These are phyloP conservation scores for Callipepla californica DNA, from an alignment of 2,113 vertebrate species.

Conservation along the genomic window DNA sequence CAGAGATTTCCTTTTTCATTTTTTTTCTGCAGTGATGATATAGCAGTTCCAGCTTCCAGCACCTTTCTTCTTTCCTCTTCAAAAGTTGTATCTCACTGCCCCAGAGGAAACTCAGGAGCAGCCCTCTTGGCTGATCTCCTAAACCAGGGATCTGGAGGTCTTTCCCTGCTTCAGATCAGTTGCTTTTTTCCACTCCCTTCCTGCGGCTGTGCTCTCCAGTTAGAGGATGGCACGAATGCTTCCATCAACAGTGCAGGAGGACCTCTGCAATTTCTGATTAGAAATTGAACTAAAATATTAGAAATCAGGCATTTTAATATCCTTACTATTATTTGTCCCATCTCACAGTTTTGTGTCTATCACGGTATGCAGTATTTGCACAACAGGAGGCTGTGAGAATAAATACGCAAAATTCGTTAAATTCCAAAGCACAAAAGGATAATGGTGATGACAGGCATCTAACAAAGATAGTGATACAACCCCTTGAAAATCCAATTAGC, in stretches of 20 bases:
- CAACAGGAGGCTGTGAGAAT: constrained; percentile 20
- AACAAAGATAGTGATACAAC: neutral
- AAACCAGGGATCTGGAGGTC: neutral
- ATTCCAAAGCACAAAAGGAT: neutral
- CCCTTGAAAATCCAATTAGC: constrained; percentile 63
- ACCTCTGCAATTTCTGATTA: neutral
- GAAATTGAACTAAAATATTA: neutral
- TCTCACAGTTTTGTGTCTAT: neutral
- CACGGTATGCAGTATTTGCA: neutral
- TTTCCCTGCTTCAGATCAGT: neutral
- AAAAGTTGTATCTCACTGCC: neutral
- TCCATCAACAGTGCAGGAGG: neutral
- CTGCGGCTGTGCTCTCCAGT: neutral
- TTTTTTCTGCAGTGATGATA: neutral
- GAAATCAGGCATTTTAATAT: neutral
- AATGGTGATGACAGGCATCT: neutral
- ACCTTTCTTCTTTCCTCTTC: neutral
- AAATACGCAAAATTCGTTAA: constrained; percentile 42
- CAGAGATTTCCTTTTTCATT: neutral
- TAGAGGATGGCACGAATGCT: neutral
- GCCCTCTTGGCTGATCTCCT: neutral
- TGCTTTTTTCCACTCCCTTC: neutral
- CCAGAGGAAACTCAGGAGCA: neutral
- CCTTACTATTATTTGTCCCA: constrained; percentile 8
- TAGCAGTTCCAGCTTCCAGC: neutral